A percentile compares a stretch with the other conserved stretches of the same genome.
These are phyloP conservation scores for Micromesistius poutassou DNA, from an alignment of 2,797 vertebrate genomes.

Conservation along the genomic window DNA sequence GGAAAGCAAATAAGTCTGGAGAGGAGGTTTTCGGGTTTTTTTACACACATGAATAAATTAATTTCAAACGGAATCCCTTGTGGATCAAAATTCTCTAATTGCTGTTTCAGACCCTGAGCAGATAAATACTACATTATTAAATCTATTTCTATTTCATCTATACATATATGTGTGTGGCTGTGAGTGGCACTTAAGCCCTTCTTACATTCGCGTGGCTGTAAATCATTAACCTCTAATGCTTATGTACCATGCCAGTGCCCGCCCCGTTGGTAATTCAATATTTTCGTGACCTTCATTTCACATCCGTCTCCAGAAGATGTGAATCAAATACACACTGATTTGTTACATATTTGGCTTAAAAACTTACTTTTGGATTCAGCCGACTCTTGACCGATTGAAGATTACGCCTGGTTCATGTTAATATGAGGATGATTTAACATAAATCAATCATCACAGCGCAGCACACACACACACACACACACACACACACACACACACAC, in stretches of 20 bases:
- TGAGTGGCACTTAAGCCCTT: background rate
- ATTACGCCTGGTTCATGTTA: background rate
- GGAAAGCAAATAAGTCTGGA: conserved; percentile 22
- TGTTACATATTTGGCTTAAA: background rate
- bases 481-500: background rate
- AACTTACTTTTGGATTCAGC: background rate
- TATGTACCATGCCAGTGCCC: background rate
- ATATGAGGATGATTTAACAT: background rate
- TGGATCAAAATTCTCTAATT: background rate
- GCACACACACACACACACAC: background rate
- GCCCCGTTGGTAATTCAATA: background rate
- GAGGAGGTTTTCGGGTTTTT: conserved; percentile 11
- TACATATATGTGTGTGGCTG: background rate
- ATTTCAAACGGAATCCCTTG: conserved; percentile 12
- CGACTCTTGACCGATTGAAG: background rate
- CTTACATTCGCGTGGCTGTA: background rate
- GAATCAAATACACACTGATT: background rate
- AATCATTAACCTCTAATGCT: background rate
- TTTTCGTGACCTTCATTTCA: background rate
- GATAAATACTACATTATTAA: background rate
- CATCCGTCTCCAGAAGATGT: background rate
- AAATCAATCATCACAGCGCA: background rate
- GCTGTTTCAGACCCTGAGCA: background rate
- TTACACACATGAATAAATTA: conserved; percentile 17
- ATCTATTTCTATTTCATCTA: background rate